These are phyloP conservation scores for Himalopsyche kuldschensis DNA, from an alignment of 2,888 invertebrate genomes.

Conservation along the genomic window DNA sequence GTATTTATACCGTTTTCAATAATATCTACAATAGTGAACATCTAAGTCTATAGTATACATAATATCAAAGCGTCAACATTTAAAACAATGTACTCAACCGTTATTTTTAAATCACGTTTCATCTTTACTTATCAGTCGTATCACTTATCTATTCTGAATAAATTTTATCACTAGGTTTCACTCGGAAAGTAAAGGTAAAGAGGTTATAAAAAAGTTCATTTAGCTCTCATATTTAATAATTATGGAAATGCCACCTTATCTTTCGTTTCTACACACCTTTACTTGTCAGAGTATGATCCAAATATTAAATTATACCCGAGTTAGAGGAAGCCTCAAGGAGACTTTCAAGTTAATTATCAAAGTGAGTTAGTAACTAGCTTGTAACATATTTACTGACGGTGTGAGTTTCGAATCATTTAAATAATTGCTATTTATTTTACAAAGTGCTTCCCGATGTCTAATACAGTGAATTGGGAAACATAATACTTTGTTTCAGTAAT, in stretches of 20 bases:
- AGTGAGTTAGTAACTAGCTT: background rate
- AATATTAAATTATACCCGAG: background rate
- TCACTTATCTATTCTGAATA: too few relatives aligned
- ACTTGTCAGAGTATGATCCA: background rate
- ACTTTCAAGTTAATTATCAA: background rate
- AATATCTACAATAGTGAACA: too few relatives aligned
- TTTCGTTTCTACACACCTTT: background rate
- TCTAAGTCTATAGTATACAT: too few relatives aligned
- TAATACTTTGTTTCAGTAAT: background rate
- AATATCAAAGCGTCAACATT: too few relatives aligned
- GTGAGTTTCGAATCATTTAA: background rate
- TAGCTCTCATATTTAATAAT: too few relatives aligned
- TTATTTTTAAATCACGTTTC: too few relatives aligned
- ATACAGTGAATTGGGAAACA: background rate
- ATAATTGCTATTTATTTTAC: background rate
- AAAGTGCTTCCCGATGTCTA: background rate
- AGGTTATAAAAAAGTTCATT: too few relatives aligned
- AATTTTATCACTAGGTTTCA: too few relatives aligned
- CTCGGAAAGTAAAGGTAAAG: too few relatives aligned
- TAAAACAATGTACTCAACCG: too few relatives aligned
- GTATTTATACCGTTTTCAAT: too few relatives aligned
- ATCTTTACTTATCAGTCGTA: too few relatives aligned
- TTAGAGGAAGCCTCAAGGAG: background rate
- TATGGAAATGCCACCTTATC: background rate
- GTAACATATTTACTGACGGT: background rate